Evolutionary conservation across 2,797 vertebrate species (phyloP), one percentile per base, ranked within the genome.

Genomic region (Micromesistius poutassou): DNA sequence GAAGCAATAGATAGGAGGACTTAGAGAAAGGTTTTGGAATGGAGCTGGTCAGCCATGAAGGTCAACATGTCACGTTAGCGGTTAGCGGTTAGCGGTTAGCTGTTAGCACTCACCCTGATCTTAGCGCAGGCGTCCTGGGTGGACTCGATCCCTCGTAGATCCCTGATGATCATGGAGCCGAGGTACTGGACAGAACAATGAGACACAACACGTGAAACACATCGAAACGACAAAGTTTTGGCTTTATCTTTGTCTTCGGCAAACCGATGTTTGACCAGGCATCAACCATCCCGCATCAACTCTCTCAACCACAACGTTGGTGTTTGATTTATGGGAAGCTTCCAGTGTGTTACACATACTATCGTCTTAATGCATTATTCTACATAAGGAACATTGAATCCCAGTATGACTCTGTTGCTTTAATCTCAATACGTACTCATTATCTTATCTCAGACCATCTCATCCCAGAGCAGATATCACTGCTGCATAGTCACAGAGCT

Each of bases 121-220:
- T 99, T 99, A 90, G 97, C 96, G 91, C 98, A 99, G 79, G 98
- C 97, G 0, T 99, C 97, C 89, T 99, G 98, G 0, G 98, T 99
- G 19, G 98, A 99, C 82, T 99, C 97, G 0, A 97, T 99, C 74
- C 98, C 98, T 73, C 97, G 94, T 1, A 99, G 95, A 5, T 99
- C 97, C 89, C 97, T 99, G 86, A 99, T 98, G 66, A 97, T 89
- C 98, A 99, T 99, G 74, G 98, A 99, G 42, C 98, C 98, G 77
- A 99, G 90, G 85, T 99, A 99, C 98, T 99, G 14, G 0, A 4
- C 6, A 70, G 74, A 71, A 14, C 31, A 3, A 83, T 50, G 79
- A 76, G 70, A 81, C 30, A 33, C 31, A 22, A 35, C 5, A 6
- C 5, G 33, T 35, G 5, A 35, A 73, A 6, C 22, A n/a, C 7